Percentiles rank a stretch among this genome's conserved stretches.
These are phyloP conservation scores for Notarius lentiginosus DNA, from an alignment of 2,113 vertebrate genomes.

Conservation along the genomic window DNA sequence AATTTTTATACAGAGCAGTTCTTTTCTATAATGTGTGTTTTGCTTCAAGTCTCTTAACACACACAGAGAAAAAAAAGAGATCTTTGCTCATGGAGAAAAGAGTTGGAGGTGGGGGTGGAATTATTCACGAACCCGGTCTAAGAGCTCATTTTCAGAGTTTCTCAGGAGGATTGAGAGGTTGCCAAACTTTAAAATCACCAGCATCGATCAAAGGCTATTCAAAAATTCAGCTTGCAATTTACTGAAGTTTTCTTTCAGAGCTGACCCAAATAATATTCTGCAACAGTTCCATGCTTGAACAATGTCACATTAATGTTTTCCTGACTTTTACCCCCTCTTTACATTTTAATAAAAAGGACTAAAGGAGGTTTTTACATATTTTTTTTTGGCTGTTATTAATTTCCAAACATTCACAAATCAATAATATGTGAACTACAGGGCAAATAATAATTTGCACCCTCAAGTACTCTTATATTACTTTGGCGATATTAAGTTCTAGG, in stretches of 20 bases:
- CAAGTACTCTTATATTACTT: background rate
- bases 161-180: slow-evolving; percentile 59
- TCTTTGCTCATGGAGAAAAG: slow-evolving; percentile 5
- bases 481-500: background rate
- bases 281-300: slow-evolving; percentile 54
- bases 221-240: slow-evolving; percentile 68
- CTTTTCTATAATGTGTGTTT: slow-evolving; percentile 7
- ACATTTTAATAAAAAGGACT: background rate
- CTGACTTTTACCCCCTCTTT: slow-evolving; percentile 29
- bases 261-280: slow-evolving; percentile 63
- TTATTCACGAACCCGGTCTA: slow-evolving; percentile 48
- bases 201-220: slow-evolving; percentile 68
- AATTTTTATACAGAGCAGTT: slow-evolving; percentile 11
- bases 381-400: background rate
- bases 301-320: slow-evolving; percentile 32
- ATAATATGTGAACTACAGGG: background rate
- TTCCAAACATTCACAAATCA: background rate
- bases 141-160: slow-evolving; percentile 60
- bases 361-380: background rate
- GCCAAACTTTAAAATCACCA: slow-evolving; percentile 71
- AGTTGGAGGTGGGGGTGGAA: slow-evolving; percentile 18
- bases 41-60: background rate
- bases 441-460: background rate
- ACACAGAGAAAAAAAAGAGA: background rate
- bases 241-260: slow-evolving; percentile 59